These are phyloP conservation scores for Drosophila tani DNA, from an alignment of 1,140 invertebrate genomes.

Conservation along the genomic window DNA sequence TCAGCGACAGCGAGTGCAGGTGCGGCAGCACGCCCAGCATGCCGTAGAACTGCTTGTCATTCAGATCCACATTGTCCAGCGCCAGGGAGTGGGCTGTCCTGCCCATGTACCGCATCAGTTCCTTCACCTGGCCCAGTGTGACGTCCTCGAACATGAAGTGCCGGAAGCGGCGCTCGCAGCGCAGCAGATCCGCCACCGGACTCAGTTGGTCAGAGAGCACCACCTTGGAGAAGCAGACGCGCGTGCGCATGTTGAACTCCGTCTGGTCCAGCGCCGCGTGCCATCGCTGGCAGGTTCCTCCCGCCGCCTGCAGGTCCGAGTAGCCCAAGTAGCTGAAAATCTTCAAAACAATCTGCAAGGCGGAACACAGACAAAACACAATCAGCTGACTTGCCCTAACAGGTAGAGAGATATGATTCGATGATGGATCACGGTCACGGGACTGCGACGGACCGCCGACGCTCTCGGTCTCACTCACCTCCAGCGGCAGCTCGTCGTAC, in stretches of 20 bases:
- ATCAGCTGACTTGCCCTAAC: conserved; percentile 71
- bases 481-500: conserved; percentile 79
- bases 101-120: conserved; percentile 85
- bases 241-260: conserved; percentile 86
- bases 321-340: conserved; percentile 88
- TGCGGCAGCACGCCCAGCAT: conserved; percentile 87
- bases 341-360: conserved; percentile 87
- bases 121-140: conserved; percentile 85
- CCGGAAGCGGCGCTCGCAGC: conserved; percentile 85
- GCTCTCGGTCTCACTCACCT: conserved; percentile 56
- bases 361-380: conserved; percentile 29
- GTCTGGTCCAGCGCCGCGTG: conserved; percentile 87
- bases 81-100: conserved; percentile 83
- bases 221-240: conserved; percentile 86
- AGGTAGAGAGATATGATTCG: conserved; percentile 28
- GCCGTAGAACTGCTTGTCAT: conserved; percentile 87
- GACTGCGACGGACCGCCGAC: conserved; percentile 16
- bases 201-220: conserved; percentile 86
- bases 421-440: conserved; percentile 45
- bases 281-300: conserved; percentile 87
- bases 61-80: conserved; percentile 87
- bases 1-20: conserved; percentile 87
- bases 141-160: conserved; percentile 88
- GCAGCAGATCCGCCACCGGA: conserved; percentile 85
- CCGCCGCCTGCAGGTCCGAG: conserved; percentile 87